phyloP scores from a whole-genome alignment of 2,888 invertebrate genomes.

The Aporophyla nigra region DNA sequence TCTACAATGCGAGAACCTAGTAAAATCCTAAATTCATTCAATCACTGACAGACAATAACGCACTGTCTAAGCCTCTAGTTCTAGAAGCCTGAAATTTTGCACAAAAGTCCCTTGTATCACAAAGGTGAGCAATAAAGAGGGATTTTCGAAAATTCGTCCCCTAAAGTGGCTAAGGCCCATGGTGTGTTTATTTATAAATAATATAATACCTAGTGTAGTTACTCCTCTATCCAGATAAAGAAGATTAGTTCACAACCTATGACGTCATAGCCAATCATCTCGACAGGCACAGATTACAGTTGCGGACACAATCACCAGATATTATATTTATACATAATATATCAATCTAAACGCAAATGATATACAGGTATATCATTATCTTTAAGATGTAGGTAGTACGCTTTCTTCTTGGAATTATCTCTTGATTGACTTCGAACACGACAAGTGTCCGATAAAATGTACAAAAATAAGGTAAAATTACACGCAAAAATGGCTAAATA shows the following conservation, averaged over 20 bases:
- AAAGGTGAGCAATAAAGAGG: too few species aligned
- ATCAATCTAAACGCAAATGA: slow-evolving; percentile 14
- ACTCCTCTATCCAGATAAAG: background rate
- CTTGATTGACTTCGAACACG: slow-evolving; percentile 47
- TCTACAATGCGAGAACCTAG: too few species aligned
- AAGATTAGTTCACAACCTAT: background rate
- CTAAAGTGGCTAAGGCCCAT: too few species aligned
- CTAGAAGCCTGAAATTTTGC: too few species aligned
- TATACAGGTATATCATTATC: too few species aligned
- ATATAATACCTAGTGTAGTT: too few species aligned
- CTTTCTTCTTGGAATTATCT: slow-evolving; percentile 37
- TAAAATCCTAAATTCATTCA: too few species aligned
- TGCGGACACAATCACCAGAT: background rate
- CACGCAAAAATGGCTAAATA: background rate
- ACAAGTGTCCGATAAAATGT: slow-evolving; percentile 25
- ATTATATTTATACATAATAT: background rate
- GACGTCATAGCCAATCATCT: background rate
- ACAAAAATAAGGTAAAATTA: background rate
- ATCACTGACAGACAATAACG: too few species aligned
- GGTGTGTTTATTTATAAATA: too few species aligned
- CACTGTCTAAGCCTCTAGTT: too few species aligned
- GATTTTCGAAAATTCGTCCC: too few species aligned
- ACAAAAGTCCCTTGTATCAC: too few species aligned
- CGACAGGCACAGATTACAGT: background rate
- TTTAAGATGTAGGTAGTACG: background rate